These are phyloP conservation scores for Rafetus swinhoei DNA, from an alignment of 2,113 vertebrate genomes.

Conservation along the genomic window DNA sequence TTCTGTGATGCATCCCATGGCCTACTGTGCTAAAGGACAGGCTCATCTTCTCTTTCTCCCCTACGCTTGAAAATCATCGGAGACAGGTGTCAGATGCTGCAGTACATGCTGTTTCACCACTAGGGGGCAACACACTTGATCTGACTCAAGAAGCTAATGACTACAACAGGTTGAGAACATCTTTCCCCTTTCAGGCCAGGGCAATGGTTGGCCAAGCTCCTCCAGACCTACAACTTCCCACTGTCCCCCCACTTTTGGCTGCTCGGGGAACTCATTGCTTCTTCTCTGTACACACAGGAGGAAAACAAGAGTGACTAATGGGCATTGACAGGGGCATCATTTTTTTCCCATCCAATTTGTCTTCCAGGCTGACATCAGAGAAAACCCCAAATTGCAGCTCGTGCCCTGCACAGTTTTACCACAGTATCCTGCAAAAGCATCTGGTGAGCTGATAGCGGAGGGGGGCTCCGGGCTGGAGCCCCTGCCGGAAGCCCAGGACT, in stretches of 20 bases:
- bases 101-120: background rate
- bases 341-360: conserved; percentile 81
- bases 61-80: background rate
- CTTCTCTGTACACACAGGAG: accelerated
- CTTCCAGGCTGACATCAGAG: conserved; percentile 88
- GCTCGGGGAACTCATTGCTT: conserved; percentile 56
- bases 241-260: background rate
- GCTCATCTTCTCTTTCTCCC: background rate
- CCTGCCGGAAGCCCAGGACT: conserved; percentile 87
- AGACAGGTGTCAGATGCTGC: background rate
- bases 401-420: conserved; percentile 89
- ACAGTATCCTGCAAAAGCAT: conserved; percentile 95
- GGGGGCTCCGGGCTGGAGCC: conserved; percentile 78
- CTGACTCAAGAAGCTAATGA: background rate
- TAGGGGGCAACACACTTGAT: conserved; percentile 2
- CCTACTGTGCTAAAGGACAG: background rate
- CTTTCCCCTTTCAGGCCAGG: background rate
- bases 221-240: background rate
- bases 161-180: background rate
- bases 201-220: background rate
- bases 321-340: conserved; percentile 42
- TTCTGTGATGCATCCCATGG: background rate
- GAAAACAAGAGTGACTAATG: conserved; percentile 51
- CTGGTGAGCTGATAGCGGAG: conserved; percentile 90
- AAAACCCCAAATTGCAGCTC: conserved; percentile 86